Evolutionary conservation across 2,797 vertebrate genomes (phyloP).

Genomic region (Glyptemys insculpta): DNA sequence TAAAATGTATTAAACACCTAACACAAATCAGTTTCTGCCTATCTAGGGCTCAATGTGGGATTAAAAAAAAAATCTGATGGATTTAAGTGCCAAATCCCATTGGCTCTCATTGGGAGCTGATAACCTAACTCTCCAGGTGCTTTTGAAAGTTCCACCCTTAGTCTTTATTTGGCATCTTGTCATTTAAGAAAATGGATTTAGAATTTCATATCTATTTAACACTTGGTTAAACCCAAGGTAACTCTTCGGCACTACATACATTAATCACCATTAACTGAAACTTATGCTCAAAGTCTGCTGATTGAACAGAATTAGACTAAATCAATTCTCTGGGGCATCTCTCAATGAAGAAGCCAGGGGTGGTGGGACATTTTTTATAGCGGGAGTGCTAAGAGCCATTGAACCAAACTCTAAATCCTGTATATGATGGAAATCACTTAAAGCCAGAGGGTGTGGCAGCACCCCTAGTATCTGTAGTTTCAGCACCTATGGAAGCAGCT

Average conservation of each 20-base stretch:
- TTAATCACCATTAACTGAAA: neutral
- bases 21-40: neutral
- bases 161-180: neutral
- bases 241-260: neutral
- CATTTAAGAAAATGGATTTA: neutral
- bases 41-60: neutral
- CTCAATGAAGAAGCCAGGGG: neutral
- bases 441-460: no score
- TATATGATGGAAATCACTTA: no score
- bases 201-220: neutral
- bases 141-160: neutral
- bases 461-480: neutral
- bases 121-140: fast-evolving
- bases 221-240: neutral
- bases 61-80: neutral
- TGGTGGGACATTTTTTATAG: no score
- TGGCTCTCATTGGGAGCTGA: neutral
- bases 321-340: neutral
- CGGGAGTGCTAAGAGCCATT: no score
- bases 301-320: neutral
- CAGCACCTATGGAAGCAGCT: neutral
- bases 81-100: neutral
- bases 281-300: neutral
- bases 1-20: neutral
- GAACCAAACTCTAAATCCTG: no score